Evolutionary conservation across 2,888 invertebrate genomes (phyloP).

Genomic region (Dynastes maya): DNA sequence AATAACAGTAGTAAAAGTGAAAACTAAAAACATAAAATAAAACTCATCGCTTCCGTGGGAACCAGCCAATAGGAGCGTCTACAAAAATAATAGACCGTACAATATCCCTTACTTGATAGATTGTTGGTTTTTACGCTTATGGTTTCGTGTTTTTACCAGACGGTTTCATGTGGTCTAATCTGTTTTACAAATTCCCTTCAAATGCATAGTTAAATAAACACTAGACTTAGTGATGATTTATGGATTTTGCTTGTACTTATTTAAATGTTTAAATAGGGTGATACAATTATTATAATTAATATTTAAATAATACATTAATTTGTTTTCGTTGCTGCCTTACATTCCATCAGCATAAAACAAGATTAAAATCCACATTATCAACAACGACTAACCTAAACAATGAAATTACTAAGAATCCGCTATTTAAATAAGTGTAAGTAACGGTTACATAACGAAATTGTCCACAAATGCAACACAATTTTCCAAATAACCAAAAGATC

Average conservation of each 20-base stretch:
- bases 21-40: conserved; percentile 45
- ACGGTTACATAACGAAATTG: no score
- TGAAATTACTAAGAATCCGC: no score
- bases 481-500: no score
- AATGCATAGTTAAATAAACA: conserved; percentile 28
- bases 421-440: no score
- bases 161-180: conserved; percentile 19
- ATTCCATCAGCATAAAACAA: no score
- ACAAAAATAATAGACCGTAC: conserved; percentile 52
- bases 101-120: conserved; percentile 50
- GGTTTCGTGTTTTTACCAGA: conserved; percentile 50
- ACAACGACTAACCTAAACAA: no score
- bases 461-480: no score
- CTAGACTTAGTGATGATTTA: neutral
- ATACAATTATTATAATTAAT: no score
- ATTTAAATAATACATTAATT: no score
- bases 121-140: conserved; percentile 50
- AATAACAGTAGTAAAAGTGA: conserved; percentile 35
- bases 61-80: conserved; percentile 47
- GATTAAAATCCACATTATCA: no score
- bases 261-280: neutral
- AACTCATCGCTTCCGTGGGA: conserved; percentile 53
- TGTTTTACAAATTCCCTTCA: conserved; percentile 29
- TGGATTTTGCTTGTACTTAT: neutral
- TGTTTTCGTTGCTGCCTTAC: no score